Base-by-base conservation (phyloP, 2,888 invertebrate genomes). In the Agrochola lychnidis region DNA sequence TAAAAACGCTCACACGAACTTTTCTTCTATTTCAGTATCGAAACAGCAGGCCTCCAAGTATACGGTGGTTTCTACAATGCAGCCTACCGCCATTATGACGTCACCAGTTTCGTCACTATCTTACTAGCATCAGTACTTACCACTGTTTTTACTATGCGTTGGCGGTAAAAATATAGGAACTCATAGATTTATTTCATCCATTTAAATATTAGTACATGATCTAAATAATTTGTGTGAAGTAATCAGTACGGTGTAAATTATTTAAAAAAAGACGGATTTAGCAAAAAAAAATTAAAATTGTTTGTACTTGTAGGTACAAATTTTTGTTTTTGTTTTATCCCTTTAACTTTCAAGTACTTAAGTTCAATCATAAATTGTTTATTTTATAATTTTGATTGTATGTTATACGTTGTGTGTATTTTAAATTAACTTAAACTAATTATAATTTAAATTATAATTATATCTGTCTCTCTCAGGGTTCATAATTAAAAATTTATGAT, bases 11-110 rank as follows among this genome's bases (percentile, higher is more conserved):
- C 1, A 45, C 0, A 5, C 0, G 7, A 9, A 36, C 2, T 57
- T 72, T 70, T 72, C 10, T 40, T 72, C 69, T 42, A 70, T 96
- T 95, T 9, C 94, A 98, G 98, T 91, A 98, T 98, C 88, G 98
- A 98, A 93, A 99, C 98, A 0, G 98, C 98, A 0, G 98, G 98
- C 76, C 97, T 99, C 0, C 98, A 98, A 92, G 98, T 99, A 0
- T 98, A 98, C 91, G 98, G 98, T 3, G 98, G 98, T 2, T 98
- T 98, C 91, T 98, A 98, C 96, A 98, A 98, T 89, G 94, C 96
- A 0, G 97, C 97, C 0, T 86, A 89, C 12, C 89, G 86, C 4
- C 90, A 90, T 83, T 96, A 91, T 85, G 95, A 94, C 89, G 82
- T 93, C 84, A 92, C 93, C 0, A 95, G 94, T 73, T 96, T 97